Conservation (phyloP, 2,113 vertebrate genomes). For the Chloebia gouldiae region DNA sequence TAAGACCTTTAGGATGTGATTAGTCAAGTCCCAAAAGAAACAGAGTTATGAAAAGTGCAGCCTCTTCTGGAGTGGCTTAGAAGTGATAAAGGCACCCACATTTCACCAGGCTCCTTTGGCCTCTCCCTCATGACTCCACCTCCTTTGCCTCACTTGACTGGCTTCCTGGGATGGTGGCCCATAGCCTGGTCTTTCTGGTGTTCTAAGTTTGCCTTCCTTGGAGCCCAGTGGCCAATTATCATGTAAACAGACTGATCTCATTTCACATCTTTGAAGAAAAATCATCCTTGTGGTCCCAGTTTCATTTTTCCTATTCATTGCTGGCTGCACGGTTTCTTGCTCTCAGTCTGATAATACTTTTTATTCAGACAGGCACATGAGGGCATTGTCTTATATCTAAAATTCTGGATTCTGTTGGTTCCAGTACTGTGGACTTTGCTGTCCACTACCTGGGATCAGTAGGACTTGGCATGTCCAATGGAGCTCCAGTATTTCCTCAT, state of each 20-base stretch:
- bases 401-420: neutral
- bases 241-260: neutral
- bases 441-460: neutral
- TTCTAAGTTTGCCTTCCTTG: neutral
- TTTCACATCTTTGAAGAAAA: neutral
- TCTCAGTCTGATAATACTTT: neutral
- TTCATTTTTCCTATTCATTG: neutral
- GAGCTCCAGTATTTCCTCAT: neutral
- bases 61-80: neutral
- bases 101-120: neutral
- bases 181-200: neutral
- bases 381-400: accelerated
- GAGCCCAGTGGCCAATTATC: accelerated
- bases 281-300: neutral
- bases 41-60: neutral
- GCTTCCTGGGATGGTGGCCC: neutral
- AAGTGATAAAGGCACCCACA: neutral
- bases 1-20: neutral
- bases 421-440: neutral
- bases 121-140: neutral
- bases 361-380: neutral
- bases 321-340: neutral
- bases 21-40: neutral
- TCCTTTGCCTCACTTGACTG: neutral
- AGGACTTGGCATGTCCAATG: accelerated